Conservation (phyloP, 2,113 vertebrate species). For the Plectropomus leopardus region DNA sequence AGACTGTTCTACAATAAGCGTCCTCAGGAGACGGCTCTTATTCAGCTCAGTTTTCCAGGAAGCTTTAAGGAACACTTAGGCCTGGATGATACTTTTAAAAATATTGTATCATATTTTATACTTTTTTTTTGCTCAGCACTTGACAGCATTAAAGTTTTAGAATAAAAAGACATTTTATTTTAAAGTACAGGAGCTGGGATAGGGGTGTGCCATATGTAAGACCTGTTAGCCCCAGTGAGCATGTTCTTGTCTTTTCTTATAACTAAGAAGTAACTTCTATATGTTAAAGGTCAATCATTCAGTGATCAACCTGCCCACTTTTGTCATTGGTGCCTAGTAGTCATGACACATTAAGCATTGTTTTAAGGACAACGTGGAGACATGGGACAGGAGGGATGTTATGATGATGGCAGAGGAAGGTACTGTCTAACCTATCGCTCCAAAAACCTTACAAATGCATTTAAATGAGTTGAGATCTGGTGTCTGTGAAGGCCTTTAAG, state of each 20-base stretch:
- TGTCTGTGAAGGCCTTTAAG: neutral
- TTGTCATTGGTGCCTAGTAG: neutral
- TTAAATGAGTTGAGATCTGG: neutral
- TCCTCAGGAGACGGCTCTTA: conserved; percentile 79
- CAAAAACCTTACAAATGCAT: neutral
- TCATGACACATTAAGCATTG: neutral
- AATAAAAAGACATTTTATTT: conserved; percentile 66
- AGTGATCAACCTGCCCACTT: neutral
- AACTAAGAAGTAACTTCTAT: neutral
- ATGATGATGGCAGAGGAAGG: neutral
- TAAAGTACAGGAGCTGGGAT: conserved; percentile 38
- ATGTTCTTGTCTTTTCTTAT: conserved; percentile 1
- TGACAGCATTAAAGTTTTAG: conserved; percentile 42
- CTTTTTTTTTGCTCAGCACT: conserved; percentile 48
- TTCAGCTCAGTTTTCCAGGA: conserved; percentile 76
- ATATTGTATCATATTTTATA: conserved; percentile 62
- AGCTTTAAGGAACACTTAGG: conserved; percentile 71
- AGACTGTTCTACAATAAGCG: conserved; percentile 72
- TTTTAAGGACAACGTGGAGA: neutral
- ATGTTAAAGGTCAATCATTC: neutral
- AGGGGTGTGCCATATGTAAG: neutral
- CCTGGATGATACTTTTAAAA: conserved; percentile 56
- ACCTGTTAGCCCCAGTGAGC: neutral
- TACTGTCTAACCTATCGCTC: neutral
- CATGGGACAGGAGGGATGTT: neutral